Percentiles rank a stretch among this genome's conserved stretches.
Conservation (phyloP, 2,888 invertebrate species). For the Tinea trinotella region DNA sequence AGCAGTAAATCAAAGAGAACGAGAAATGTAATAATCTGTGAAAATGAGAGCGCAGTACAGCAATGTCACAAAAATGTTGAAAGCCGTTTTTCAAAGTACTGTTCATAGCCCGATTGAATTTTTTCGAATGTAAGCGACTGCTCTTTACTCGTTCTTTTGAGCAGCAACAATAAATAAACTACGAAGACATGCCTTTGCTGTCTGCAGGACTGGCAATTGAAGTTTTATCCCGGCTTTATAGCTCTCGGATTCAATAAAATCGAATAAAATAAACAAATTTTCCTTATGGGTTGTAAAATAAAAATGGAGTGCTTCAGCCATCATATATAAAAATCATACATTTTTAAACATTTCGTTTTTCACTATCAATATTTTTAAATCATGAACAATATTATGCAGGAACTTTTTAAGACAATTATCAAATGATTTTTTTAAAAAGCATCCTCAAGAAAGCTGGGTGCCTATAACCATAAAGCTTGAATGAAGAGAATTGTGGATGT, state of each 20-base stretch:
- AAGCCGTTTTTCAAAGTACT: constrained; percentile 2
- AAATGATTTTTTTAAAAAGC: no score
- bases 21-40: constrained; percentile 14
- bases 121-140: constrained; percentile 69
- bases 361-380: no score
- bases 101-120: constrained; percentile 44
- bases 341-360: no score
- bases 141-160: constrained; percentile 39
- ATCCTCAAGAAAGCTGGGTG: no score
- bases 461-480: no score
- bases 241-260: constrained; percentile 56
- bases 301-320: constrained; percentile 7
- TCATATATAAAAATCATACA: neutral
- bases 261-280: constrained; percentile 48
- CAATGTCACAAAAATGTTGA: neutral
- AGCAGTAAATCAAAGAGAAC: neutral
- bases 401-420: no score
- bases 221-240: constrained; percentile 67
- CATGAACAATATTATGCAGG: no score
- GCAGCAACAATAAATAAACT: constrained; percentile 64
- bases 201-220: constrained; percentile 64
- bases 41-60: constrained; percentile 4
- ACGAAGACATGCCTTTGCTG: constrained; percentile 52
- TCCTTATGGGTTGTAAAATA: constrained; percentile 19
- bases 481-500: no score